These are phyloP conservation scores for Anolis sagrei DNA, from an alignment of 2,113 vertebrate genomes.

Conservation along the genomic window DNA sequence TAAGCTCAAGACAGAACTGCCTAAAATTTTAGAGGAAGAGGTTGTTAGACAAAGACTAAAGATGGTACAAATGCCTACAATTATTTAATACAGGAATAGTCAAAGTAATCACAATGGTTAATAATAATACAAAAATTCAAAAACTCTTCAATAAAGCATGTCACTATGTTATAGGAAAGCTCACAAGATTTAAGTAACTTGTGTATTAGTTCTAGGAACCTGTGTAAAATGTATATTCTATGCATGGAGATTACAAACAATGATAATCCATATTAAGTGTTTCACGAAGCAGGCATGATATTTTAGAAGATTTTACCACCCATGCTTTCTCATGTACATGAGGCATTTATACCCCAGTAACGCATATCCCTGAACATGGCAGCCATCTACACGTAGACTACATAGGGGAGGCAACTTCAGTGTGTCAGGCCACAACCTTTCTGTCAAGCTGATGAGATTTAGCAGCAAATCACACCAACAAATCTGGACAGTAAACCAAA, in stretches of 20 bases:
- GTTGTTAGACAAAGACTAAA: no score
- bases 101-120: not conserved
- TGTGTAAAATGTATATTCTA: not conserved
- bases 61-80: not conserved
- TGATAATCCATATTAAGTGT: not conserved
- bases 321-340: not conserved
- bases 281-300: not conserved
- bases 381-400: not conserved
- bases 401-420: no score
- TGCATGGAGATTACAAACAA: not conserved
- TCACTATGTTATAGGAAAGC: not conserved
- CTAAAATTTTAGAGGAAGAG: conserved; percentile 77
- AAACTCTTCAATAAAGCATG: not conserved
- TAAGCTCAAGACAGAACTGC: conserved; percentile 98
- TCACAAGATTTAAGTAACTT: not conserved
- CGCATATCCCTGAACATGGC: not conserved
- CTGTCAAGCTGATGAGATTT: no score
- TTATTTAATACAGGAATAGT: not conserved
- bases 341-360: no score
- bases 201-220: not conserved
- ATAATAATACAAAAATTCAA: not conserved
- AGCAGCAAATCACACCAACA: no score
- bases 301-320: not conserved
- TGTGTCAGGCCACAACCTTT: no score
- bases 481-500: no score